Conservation (phyloP, 2,113 vertebrate species). For the Bubo bubo region DNA sequence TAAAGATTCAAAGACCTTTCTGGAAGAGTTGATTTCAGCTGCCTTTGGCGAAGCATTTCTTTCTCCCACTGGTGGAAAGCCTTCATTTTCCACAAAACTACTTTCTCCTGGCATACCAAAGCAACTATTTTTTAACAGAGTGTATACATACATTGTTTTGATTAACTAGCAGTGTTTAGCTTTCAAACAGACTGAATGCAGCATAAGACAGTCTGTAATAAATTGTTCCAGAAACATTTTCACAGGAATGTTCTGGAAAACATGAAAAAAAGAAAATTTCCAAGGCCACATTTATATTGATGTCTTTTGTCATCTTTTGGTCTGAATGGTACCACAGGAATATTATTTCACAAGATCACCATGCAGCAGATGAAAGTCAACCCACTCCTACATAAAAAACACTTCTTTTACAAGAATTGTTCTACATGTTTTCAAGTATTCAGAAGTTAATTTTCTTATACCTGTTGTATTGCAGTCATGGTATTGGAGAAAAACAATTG, state of each 20-base stretch:
- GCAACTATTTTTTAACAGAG: neutral
- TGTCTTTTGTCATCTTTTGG: neutral
- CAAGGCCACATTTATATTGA: neutral
- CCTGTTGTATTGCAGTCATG: neutral
- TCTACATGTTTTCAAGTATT: neutral
- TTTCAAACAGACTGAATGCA: neutral
- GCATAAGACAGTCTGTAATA: neutral
- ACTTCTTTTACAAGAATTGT: neutral
- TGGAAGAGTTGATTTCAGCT: neutral
- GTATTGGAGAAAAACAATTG: neutral
- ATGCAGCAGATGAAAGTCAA: neutral
- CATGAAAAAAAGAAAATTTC: neutral
- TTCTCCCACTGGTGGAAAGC: neutral
- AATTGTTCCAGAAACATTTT: neutral
- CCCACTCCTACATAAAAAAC: neutral
- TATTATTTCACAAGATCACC: neutral
- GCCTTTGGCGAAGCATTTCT: neutral
- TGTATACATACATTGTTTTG: too few relatives aligned
- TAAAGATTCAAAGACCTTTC: neutral
- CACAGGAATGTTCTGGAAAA: neutral
- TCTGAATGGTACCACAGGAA: neutral
- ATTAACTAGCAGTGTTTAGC: neutral
- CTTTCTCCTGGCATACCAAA: neutral
- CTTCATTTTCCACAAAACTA: neutral
- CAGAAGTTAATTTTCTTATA: neutral